Conservation (phyloP, 2,888 invertebrate species). For the Dryomyza anilis region DNA sequence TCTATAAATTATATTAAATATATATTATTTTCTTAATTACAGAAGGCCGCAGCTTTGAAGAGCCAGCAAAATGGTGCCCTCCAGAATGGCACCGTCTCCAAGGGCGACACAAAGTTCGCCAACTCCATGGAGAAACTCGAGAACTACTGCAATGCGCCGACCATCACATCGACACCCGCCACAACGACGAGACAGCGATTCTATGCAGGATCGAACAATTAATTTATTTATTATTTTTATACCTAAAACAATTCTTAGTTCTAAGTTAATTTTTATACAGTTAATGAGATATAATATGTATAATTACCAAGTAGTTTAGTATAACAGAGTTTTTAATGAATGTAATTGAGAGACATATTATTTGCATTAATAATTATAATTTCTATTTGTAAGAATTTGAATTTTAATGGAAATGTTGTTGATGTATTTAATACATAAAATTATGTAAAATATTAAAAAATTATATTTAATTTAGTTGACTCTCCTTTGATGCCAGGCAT, state of each 20-base stretch:
- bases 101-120: constrained; percentile 47
- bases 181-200: constrained; percentile 57
- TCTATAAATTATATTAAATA: too few relatives aligned
- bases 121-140: constrained; percentile 47
- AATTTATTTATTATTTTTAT: constrained; percentile 34
- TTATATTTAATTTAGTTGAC: too few relatives aligned
- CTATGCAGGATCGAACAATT: constrained; percentile 52
- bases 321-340: too few relatives aligned
- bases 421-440: too few relatives aligned
- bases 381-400: too few relatives aligned
- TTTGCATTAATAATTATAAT: too few relatives aligned
- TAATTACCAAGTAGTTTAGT: too few relatives aligned
- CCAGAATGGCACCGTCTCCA: constrained; percentile 27
- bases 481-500: too few relatives aligned
- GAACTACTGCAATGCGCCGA: constrained; percentile 43
- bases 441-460: too few relatives aligned
- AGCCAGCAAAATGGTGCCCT: constrained; percentile 31
- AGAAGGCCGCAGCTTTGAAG: constrained; percentile 25
- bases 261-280: constrained; percentile 10
- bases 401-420: too few relatives aligned
- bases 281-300: background rate
- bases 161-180: constrained; percentile 37
- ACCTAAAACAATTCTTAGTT: constrained; percentile 5
- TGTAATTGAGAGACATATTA: too few relatives aligned
- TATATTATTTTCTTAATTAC: too few relatives aligned